phyloP scores from a whole-genome alignment of 2,113 vertebrate species.

The Corydoras sp. region DNA sequence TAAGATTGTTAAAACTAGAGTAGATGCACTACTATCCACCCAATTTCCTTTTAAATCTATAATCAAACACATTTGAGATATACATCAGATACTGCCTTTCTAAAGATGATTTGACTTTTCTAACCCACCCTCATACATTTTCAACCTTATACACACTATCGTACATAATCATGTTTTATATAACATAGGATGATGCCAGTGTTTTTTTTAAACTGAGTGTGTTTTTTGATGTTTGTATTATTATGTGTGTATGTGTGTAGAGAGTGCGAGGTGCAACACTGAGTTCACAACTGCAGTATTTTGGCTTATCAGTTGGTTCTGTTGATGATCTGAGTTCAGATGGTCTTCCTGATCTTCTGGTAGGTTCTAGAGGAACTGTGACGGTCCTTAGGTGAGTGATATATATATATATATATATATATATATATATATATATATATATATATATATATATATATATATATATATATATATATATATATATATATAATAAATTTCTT shows the following conservation, averaged over 20 bases:
- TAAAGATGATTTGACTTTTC: too few species aligned
- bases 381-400: slow-evolving; percentile 39
- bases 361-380: slow-evolving; percentile 41
- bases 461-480: not conserved
- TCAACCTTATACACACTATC: too few species aligned
- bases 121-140: too few species aligned
- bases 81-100: too few species aligned
- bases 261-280: slow-evolving; percentile 34
- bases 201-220: not conserved
- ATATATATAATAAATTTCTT: not conserved
- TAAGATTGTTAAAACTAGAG: too few species aligned
- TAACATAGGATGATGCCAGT: not conserved
- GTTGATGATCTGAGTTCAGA: slow-evolving; percentile 44
- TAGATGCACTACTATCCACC: too few species aligned
- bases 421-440: not conserved
- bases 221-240: slow-evolving; percentile 7
- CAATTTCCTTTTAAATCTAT: too few species aligned
- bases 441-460: not conserved
- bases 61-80: too few species aligned
- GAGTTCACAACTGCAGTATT: slow-evolving; percentile 20
- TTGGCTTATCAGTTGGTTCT: slow-evolving; percentile 47
- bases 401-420: not conserved
- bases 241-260: slow-evolving; percentile 18
- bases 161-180: not conserved
- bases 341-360: slow-evolving; percentile 45